Conservation (phyloP, 2,888 invertebrate species). For the Mantis religiosa region DNA sequence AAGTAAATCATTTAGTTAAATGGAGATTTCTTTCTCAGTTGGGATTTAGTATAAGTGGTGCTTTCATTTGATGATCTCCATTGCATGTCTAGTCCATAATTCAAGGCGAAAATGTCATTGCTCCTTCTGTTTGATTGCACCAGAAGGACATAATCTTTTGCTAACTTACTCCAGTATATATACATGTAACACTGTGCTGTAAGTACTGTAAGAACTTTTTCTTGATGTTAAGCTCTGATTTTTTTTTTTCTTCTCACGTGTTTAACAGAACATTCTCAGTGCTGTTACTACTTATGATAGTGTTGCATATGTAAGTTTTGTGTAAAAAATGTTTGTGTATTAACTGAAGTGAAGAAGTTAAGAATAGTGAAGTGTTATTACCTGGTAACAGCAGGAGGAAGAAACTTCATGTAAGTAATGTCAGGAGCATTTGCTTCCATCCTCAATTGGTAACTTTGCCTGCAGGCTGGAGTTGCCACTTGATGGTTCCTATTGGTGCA, state of each 20-base stretch:
- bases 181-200: no score
- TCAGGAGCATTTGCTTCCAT: no score
- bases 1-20: not conserved
- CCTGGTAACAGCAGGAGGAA: no score
- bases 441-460: no score
- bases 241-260: not conserved
- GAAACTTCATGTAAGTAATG: no score
- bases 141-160: not conserved
- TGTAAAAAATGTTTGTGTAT: not conserved
- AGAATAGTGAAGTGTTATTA: no score
- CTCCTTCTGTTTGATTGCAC: not conserved
- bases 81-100: not conserved
- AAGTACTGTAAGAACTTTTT: not conserved
- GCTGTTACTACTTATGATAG: not conserved
- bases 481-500: no score
- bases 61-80: not conserved
- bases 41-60: not conserved
- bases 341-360: no score
- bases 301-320: not conserved
- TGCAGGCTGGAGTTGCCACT: no score
- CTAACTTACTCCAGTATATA: not conserved
- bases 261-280: not conserved
- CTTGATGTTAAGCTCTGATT: not conserved
- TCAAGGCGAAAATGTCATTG: not conserved
- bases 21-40: not conserved